phyloP scores from a whole-genome alignment of 1,140 invertebrate species.

The Geopemphigus sp. region DNA sequence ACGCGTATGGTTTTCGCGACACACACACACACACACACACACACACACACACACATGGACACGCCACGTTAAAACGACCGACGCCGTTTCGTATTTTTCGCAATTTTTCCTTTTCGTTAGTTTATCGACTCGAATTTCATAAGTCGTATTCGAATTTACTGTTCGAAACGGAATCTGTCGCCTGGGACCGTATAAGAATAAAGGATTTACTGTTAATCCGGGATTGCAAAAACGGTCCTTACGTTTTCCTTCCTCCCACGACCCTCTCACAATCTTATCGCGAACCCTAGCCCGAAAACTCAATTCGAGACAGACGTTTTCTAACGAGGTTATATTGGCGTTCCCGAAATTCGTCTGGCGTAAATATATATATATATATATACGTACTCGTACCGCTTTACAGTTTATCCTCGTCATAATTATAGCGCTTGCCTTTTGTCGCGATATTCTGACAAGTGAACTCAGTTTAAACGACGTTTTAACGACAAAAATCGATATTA shows the following conservation, averaged over 20 bases:
- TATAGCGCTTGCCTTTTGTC: background rate
- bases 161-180: background rate
- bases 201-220: conserved; percentile 30
- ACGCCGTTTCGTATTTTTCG: too few species aligned
- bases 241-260: too few species aligned
- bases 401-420: background rate
- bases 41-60: too few species aligned
- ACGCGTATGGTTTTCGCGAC: too few species aligned
- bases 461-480: background rate
- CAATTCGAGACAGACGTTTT: conserved; percentile 14
- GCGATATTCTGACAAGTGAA: background rate
- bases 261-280: background rate
- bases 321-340: conserved; percentile 6
- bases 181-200: background rate
- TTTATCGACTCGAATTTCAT: background rate
- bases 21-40: too few species aligned
- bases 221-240: background rate
- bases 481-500: background rate
- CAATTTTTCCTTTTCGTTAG: background rate
- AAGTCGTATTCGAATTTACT: background rate
- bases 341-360: background rate
- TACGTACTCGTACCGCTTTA: too few species aligned
- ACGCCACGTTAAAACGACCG: too few species aligned
- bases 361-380: background rate
- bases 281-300: background rate